Percentiles rank a stretch among this genome's conserved stretches.
These are phyloP conservation scores for Hippocampus zosterae DNA, from an alignment of 2,113 vertebrate species.

Conservation along the genomic window DNA sequence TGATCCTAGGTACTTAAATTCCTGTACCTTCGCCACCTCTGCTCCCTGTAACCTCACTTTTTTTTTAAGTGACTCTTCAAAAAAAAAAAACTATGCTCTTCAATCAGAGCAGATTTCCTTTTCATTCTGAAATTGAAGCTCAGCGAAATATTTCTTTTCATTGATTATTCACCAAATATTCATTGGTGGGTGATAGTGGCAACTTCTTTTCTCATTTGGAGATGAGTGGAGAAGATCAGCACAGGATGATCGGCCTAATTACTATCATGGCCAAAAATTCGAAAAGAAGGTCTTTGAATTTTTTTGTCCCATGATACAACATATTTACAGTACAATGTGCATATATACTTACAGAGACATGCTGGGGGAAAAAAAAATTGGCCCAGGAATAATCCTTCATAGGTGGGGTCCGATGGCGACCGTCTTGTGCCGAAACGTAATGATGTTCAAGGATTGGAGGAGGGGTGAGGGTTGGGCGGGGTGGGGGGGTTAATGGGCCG, in stretches of 20 bases:
- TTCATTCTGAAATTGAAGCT: slow-evolving; percentile 3
- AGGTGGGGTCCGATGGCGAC: too few species aligned
- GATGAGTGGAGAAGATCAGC: neutral
- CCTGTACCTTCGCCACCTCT: too few species aligned
- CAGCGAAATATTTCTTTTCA: neutral
- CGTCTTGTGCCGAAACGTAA: too few species aligned
- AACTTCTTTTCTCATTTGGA: neutral
- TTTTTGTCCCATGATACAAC: slow-evolving; percentile 9
- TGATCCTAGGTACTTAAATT: too few species aligned
- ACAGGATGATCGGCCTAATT: neutral
- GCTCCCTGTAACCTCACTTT: too few species aligned
- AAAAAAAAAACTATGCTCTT: neutral
- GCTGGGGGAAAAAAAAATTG: too few species aligned
- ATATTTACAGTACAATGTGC: too few species aligned
- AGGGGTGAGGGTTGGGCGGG: too few species aligned
- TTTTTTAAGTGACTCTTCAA: neutral
- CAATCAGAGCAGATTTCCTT: neutral
- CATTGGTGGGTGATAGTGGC: neutral
- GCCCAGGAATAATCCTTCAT: too few species aligned
- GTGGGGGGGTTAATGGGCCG: too few species aligned
- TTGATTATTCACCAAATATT: slow-evolving; percentile 22
- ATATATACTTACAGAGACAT: too few species aligned
- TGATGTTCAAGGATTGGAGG: too few species aligned
- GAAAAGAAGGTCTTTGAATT: neutral
- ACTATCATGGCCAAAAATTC: neutral